These are phyloP conservation scores for Myrmecobius fasciatus DNA, from an alignment of 2,113 vertebrate species.

Conservation along the genomic window DNA sequence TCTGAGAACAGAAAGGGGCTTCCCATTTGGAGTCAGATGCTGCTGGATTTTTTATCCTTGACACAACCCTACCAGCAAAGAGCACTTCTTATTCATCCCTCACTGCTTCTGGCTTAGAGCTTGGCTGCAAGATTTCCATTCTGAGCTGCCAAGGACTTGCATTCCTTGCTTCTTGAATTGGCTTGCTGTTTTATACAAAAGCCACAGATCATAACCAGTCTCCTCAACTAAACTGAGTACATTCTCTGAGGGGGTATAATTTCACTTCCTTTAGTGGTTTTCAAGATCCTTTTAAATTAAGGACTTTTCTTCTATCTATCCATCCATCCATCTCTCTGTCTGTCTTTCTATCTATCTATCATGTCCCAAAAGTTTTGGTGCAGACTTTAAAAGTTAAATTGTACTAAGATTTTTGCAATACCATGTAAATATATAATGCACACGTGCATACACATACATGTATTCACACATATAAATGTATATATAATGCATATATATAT, in stretches of 20 bases:
- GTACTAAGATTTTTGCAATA: not conserved
- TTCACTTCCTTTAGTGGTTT: not conserved
- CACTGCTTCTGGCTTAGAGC: not conserved
- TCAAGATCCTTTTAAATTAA: not conserved
- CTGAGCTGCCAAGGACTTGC: not conserved
- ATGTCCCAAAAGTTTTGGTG: not conserved
- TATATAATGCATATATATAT: not conserved
- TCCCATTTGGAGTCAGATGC: conserved; percentile 77
- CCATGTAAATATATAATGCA: not conserved
- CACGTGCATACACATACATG: no score
- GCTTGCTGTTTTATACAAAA: not conserved
- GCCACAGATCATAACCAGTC: not conserved
- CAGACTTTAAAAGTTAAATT: not conserved
- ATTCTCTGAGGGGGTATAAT: not conserved
- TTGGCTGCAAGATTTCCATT: not conserved
- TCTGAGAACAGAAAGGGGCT: conserved; percentile 77
- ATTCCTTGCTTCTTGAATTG: not conserved
- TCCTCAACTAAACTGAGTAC: not conserved
- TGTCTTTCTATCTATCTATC: not conserved
- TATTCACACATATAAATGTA: not conserved
- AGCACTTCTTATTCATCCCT: not conserved
- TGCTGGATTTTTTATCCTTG: conserved; percentile 64
- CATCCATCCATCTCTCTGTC: no score
- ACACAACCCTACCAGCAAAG: conserved; percentile 6
- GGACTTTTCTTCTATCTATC: not conserved